Evolutionary conservation across 2,888 invertebrate genomes (phyloP).

Genomic region (Zygothrica quintamaculata): DNA sequence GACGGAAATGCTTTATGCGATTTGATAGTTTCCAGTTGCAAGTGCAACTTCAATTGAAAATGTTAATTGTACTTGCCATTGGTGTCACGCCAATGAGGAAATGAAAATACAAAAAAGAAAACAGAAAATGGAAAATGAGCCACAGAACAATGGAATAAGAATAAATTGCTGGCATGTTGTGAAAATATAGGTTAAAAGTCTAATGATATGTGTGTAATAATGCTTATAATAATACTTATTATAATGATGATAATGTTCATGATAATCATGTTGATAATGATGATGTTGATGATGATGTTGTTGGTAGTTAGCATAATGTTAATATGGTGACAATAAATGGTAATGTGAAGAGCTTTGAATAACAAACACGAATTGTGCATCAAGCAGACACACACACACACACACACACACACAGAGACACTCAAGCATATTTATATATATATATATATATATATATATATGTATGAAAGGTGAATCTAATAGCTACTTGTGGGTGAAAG

Average conservation of each 20-base stretch:
- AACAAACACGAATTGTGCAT: slow-evolving; percentile 10
- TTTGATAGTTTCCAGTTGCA: slow-evolving; percentile 8
- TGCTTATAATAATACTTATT: slow-evolving; percentile 16
- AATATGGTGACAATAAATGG: slow-evolving; percentile 8
- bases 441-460: too few relatives aligned
- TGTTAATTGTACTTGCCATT: slow-evolving; percentile 48
- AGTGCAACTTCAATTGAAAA: slow-evolving; percentile 47
- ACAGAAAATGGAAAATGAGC: slow-evolving; percentile 18
- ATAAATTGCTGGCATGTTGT: not conserved
- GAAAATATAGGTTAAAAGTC: slow-evolving; percentile 62
- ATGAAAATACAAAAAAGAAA: too few relatives aligned
- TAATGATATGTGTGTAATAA: slow-evolving; percentile 47
- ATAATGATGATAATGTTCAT: not conserved
- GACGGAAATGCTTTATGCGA: not conserved
- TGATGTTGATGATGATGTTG: slow-evolving; percentile 4
- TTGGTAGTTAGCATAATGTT: too few relatives aligned
- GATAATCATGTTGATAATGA: slow-evolving; percentile 17
- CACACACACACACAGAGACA: not conserved
- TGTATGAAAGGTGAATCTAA: too few relatives aligned
- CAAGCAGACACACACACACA: slow-evolving; percentile 5
- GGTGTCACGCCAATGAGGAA: slow-evolving; percentile 36
- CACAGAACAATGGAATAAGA: slow-evolving; percentile 2
- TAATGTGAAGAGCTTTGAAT: slow-evolving; percentile 6
- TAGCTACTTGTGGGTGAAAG: slow-evolving; percentile 39
- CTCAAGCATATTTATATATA: too few relatives aligned